These are phyloP conservation scores for Agrotis segetum DNA, from an alignment of 2,888 invertebrate genomes.

Conservation along the genomic window DNA sequence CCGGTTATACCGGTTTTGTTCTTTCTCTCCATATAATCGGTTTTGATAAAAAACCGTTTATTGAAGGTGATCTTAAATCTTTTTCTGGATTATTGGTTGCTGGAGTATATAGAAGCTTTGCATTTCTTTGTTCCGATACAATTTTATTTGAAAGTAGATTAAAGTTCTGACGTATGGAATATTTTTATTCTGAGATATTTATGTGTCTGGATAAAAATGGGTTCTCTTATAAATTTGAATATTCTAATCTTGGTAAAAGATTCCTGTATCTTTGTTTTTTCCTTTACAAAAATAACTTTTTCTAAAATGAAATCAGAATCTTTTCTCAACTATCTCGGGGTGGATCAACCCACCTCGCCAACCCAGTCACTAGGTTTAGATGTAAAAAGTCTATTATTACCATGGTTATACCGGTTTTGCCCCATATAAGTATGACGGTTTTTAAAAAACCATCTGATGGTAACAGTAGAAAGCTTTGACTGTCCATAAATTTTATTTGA, in stretches of 20 bases:
- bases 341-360: no score
- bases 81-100: conserved; percentile 31
- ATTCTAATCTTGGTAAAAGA: background rate
- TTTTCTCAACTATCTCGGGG: no score
- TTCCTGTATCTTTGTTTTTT: background rate
- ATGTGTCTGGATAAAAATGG: background rate
- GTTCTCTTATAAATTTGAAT: background rate
- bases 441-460: no score
- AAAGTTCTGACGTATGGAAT: conserved; percentile 1
- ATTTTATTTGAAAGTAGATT: conserved; percentile 11
- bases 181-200: conserved; percentile 16
- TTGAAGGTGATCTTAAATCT: conserved; percentile 34
- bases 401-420: no score
- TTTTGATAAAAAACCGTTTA: conserved; percentile 30
- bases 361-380: no score
- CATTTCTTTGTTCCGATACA: conserved; percentile 20
- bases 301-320: no score
- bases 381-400: no score
- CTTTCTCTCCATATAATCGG: conserved; percentile 3
- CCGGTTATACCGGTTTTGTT: conserved; percentile 3
- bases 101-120: conserved; percentile 17
- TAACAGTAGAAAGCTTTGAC: no score
- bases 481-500: no score
- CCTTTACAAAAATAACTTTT: no score
- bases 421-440: no score